A percentile compares a stretch with the other conserved stretches of the same genome.
phyloP scores from a whole-genome alignment of 37 sponge, comb jelly and placozoan species.

The Theonella swinhoei region DNA sequence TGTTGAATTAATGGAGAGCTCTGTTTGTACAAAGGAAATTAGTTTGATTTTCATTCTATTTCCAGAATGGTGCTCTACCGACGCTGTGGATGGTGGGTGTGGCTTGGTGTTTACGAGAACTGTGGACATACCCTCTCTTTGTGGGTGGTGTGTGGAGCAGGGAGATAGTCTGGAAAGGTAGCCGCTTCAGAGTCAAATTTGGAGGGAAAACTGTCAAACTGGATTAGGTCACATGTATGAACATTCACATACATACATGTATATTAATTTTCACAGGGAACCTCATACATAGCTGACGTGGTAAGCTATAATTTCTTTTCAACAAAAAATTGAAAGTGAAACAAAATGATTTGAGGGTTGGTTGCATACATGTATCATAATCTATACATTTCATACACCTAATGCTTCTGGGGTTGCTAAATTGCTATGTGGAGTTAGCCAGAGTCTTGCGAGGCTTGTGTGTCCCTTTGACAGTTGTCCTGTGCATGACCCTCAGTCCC shows the following conservation, averaged over 20 bases:
- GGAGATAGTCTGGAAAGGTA: slow-evolving; percentile 62
- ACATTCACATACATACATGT: too few relatives aligned
- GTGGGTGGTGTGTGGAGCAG: slow-evolving; percentile 50
- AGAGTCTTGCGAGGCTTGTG: slow-evolving; percentile 25
- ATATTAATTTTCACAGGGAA: too few relatives aligned
- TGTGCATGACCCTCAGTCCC: slow-evolving; percentile 33
- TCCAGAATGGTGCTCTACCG: slow-evolving; percentile 59
- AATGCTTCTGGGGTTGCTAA: too few relatives aligned
- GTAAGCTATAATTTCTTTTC: too few relatives aligned
- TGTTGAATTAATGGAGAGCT: not conserved
- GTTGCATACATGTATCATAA: too few relatives aligned
- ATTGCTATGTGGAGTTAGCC: too few relatives aligned
- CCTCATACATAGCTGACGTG: too few relatives aligned
- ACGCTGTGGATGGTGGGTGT: slow-evolving; percentile 43
- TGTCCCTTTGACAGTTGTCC: slow-evolving; percentile 42
- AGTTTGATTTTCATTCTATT: too few relatives aligned
- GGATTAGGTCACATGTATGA: too few relatives aligned
- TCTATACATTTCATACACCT: too few relatives aligned
- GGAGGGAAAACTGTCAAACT: slow-evolving; percentile 61
- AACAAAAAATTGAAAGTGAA: too few relatives aligned
- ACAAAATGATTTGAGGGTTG: too few relatives aligned
- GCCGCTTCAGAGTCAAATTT: slow-evolving; percentile 33
- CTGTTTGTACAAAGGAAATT: not conserved
- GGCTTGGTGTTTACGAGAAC: slow-evolving; percentile 74
- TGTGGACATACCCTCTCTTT: slow-evolving; percentile 64